A percentile compares a stretch with the other conserved stretches of the same genome.
These are phyloP conservation scores for Trididemnum nubilum DNA, from an alignment of 23 tunicate species.

Conservation along the genomic window DNA sequence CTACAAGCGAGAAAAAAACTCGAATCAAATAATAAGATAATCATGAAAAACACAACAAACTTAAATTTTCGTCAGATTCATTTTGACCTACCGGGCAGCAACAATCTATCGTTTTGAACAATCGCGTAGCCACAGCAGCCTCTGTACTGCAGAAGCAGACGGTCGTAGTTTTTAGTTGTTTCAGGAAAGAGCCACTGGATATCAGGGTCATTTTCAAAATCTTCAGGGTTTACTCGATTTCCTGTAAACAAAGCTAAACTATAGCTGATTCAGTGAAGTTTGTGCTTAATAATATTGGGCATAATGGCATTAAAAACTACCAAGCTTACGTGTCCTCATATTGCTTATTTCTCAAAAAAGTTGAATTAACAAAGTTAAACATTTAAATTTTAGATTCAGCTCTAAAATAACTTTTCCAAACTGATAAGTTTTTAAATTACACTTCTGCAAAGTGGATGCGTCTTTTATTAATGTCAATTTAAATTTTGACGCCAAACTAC, in stretches of 20 bases:
- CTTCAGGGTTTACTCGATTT: slow-evolving; percentile 71
- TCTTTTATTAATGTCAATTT: too few relatives aligned
- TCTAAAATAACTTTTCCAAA: too few relatives aligned
- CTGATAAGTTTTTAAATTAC: too few relatives aligned
- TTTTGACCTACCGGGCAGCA: slow-evolving; percentile 77
- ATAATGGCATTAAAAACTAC: neutral
- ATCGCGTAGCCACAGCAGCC: slow-evolving; percentile 88
- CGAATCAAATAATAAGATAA: too few relatives aligned
- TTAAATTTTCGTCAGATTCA: too few relatives aligned
- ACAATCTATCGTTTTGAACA: slow-evolving; percentile 67
- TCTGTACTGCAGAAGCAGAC: slow-evolving; percentile 71
- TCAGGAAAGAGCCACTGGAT: slow-evolving; percentile 94
- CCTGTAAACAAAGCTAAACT: slow-evolving; percentile 36
- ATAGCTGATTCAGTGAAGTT: neutral
- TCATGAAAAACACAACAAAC: too few relatives aligned
- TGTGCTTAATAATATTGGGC: neutral
- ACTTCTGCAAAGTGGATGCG: too few relatives aligned
- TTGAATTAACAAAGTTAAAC: too few relatives aligned
- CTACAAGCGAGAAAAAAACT: too few relatives aligned
- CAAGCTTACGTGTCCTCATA: neutral
- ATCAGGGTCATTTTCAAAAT: slow-evolving; percentile 52
- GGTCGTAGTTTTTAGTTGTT: slow-evolving; percentile 87
- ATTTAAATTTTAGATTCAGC: too few relatives aligned
- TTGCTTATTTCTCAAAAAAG: too few relatives aligned
- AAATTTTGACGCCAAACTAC: too few relatives aligned